These are phyloP conservation scores for Pristionchus entomophagus DNA, from an alignment of 2,888 invertebrate species.

Conservation along the genomic window DNA sequence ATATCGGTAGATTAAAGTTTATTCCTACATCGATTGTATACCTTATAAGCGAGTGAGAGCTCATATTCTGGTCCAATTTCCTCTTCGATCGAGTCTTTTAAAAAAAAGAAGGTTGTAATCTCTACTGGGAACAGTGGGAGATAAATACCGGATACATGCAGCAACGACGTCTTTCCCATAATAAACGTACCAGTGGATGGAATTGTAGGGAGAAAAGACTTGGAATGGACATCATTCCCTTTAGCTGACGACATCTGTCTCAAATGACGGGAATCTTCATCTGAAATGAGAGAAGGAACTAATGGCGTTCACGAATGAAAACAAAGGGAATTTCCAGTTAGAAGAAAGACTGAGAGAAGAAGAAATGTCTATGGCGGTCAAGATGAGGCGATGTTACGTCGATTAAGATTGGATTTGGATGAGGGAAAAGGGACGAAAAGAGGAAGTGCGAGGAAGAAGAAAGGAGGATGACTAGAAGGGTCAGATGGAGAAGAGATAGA, in stretches of 20 bases:
- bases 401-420: constrained; percentile 21
- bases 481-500: not conserved
- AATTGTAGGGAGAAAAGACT: too few relatives aligned
- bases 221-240: not conserved
- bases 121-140: too few relatives aligned
- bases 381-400: not conserved
- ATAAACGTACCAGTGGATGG: too few relatives aligned
- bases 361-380: not conserved
- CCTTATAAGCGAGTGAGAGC: too few relatives aligned
- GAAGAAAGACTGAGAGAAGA: not conserved
- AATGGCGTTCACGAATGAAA: not conserved
- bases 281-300: not conserved
- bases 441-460: not conserved
- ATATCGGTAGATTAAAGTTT: too few relatives aligned
- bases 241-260: not conserved
- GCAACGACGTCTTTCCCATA: too few relatives aligned
- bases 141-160: too few relatives aligned
- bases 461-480: not conserved
- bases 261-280: not conserved
- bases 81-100: too few relatives aligned
- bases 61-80: too few relatives aligned
- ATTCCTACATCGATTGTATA: too few relatives aligned
- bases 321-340: not conserved
- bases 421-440: not conserved
- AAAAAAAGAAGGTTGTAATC: too few relatives aligned